Evolutionary conservation across 23 tunicate genomes (phyloP).

Genomic region (Botrylloides violaceus): DNA sequence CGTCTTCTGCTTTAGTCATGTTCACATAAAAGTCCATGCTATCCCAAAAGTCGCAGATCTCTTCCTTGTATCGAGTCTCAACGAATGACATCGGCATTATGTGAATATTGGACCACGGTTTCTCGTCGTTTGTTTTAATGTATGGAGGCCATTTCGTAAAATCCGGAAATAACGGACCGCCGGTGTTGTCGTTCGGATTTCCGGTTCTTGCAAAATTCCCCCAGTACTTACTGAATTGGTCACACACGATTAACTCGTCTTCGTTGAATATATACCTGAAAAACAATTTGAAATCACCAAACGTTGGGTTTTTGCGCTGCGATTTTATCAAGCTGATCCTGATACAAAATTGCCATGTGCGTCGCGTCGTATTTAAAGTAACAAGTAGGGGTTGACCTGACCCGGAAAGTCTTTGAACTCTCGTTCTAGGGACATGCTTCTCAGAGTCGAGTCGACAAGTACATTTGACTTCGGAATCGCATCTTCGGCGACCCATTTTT

Average conservation of each 20-base stretch:
- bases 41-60: constrained; percentile 84
- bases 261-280: constrained; percentile 32
- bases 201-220: constrained; percentile 13
- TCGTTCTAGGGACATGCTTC: background rate
- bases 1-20: background rate
- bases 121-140: background rate
- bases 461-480: too few relatives aligned
- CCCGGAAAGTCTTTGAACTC: background rate
- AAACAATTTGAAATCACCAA: too few relatives aligned
- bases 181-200: constrained; percentile 10
- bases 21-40: constrained; percentile 44
- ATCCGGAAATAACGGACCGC: constrained; percentile 4
- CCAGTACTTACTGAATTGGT: constrained; percentile 28
- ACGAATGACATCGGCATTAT: background rate
- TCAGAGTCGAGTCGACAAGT: background rate
- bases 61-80: constrained; percentile 30
- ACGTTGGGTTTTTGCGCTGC: too few relatives aligned
- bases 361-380: background rate
- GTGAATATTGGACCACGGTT: background rate
- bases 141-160: constrained; percentile 6
- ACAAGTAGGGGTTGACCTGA: background rate
- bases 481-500: too few relatives aligned
- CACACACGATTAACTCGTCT: constrained; percentile 22
- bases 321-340: too few relatives aligned
- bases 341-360: too few relatives aligned